Evolutionary conservation across 2,797 vertebrate genomes (phyloP).

Genomic region (Manis pentadactyla): DNA sequence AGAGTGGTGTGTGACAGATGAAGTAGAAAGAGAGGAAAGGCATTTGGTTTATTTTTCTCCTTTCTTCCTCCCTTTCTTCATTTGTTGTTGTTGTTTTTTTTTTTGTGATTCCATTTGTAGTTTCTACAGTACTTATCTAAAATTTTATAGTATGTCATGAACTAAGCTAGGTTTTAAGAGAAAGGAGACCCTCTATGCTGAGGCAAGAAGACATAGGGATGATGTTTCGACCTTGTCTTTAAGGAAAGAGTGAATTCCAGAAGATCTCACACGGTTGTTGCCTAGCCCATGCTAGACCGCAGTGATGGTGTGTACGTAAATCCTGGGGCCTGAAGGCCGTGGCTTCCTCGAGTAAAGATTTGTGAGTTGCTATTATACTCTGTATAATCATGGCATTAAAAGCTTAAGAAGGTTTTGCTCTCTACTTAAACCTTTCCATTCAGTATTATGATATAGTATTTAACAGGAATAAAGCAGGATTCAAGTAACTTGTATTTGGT

Average conservation of each 20-base stretch:
- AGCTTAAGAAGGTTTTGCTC: background rate
- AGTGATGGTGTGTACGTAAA: background rate
- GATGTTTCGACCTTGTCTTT: background rate
- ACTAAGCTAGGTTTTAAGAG: background rate
- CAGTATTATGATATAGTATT: background rate
- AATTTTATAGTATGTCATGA: background rate
- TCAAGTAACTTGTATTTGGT: background rate
- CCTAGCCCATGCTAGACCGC: background rate
- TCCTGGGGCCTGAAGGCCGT: background rate
- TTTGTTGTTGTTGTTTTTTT: background rate
- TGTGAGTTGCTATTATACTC: background rate
- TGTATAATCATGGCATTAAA: background rate
- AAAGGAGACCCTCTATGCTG: background rate
- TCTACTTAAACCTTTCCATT: background rate
- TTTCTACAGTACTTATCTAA: background rate
- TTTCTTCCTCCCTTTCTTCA: background rate
- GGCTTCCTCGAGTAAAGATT: background rate
- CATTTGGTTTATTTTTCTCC: too few species aligned
- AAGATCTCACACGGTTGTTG: background rate
- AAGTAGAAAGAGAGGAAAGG: background rate
- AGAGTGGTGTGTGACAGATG: background rate
- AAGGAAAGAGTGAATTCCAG: background rate
- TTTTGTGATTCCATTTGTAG: too few species aligned
- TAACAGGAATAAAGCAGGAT: background rate
- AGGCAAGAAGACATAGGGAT: background rate